These are phyloP conservation scores for Periphyllus acericola DNA, from an alignment of 2,888 invertebrate genomes.

Conservation along the genomic window DNA sequence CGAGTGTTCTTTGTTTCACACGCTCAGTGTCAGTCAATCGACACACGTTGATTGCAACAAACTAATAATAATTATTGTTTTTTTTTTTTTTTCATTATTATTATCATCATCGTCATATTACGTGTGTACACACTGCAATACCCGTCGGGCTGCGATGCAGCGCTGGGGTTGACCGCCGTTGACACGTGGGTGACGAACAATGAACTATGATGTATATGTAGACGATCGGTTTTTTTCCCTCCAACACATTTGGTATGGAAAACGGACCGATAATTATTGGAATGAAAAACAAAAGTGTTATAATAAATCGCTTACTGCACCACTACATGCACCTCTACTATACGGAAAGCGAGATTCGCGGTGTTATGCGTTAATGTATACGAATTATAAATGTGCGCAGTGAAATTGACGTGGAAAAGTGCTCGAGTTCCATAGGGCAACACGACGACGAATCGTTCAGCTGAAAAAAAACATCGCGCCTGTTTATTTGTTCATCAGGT, in stretches of 20 bases:
- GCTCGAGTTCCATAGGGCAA: no score
- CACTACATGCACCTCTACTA: no score
- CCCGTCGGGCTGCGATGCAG: neutral
- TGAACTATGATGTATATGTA: neutral
- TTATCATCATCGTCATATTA: neutral
- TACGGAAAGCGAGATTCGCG: no score
- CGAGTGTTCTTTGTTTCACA: slow-evolving; percentile 32
- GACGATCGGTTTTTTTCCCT: neutral
- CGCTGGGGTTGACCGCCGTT: neutral
- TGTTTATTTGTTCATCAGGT: no score
- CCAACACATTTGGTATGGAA: neutral
- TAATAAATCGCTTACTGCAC: no score
- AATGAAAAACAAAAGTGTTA: no score
- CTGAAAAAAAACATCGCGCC: no score
- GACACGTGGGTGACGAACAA: neutral
- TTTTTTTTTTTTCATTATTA: neutral
- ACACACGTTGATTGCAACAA: neutral
- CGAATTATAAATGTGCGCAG: no score
- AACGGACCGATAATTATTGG: neutral
- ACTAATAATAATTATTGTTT: neutral
- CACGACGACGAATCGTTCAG: no score
- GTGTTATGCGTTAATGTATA: no score
- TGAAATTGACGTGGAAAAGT: no score
- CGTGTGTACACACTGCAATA: neutral
- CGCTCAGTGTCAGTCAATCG: slow-evolving; percentile 33